Conservation (phyloP, 2,113 vertebrate species). For the Archilochus colubris region DNA sequence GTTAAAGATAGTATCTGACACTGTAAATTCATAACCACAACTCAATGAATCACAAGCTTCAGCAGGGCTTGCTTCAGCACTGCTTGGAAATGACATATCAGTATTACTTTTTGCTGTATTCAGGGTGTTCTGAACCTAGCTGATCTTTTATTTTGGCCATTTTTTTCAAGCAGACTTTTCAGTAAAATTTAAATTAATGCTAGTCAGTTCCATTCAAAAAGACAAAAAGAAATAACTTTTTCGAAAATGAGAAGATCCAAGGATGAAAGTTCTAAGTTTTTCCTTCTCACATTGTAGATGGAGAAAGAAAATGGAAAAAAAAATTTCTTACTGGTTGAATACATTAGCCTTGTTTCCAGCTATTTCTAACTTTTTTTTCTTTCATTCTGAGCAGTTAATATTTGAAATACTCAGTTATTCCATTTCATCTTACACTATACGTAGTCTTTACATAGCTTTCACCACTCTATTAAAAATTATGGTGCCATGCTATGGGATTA, state of each 20-base stretch:
- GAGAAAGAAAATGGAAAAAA: neutral
- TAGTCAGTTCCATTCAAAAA: neutral
- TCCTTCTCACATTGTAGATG: neutral
- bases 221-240: neutral
- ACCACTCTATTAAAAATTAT: neutral
- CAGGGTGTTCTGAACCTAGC: neutral
- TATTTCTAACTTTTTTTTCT: neutral
- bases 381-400: neutral
- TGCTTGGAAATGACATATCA: neutral
- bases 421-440: neutral
- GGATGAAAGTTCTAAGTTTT: neutral
- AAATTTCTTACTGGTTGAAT: neutral
- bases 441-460: neutral
- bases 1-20: neutral
- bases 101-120: neutral
- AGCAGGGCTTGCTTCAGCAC: neutral
- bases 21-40: neutral
- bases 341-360: neutral
- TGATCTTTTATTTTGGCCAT: neutral
- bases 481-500: neutral
- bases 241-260: neutral
- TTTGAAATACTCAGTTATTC: slow-evolving; percentile 9
- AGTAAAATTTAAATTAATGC: neutral
- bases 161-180: neutral
- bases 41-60: neutral